Conservation (phyloP, 1,140 invertebrate genomes). For the Philaenus spumarius region DNA sequence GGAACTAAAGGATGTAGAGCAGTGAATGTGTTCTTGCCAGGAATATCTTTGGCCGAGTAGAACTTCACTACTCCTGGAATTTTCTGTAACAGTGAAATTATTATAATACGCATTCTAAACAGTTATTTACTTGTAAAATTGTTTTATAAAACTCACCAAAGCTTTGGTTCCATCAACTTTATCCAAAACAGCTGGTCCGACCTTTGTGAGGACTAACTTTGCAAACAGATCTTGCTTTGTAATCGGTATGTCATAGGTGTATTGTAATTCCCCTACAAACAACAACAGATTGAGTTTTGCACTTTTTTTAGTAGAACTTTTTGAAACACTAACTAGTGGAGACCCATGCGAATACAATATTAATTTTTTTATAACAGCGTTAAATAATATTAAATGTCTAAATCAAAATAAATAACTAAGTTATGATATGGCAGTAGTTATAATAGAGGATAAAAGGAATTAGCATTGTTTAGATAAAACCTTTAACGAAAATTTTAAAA, state of each 20-base stretch:
- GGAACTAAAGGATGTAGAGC: conserved; percentile 33
- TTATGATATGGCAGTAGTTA: too few relatives aligned
- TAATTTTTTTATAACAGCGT: too few relatives aligned
- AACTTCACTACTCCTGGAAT: conserved; percentile 63
- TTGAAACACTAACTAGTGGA: too few relatives aligned
- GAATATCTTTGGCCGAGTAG: conserved; percentile 64
- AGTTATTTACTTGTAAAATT: neutral
- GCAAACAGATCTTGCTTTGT: conserved; percentile 51
- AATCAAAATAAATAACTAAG: too few relatives aligned
- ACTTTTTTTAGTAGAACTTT: too few relatives aligned
- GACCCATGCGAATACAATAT: too few relatives aligned
- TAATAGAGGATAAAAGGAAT: too few relatives aligned
- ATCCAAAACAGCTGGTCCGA: conserved; percentile 19
- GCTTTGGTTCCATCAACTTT: conserved; percentile 49
- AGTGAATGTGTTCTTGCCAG: conserved; percentile 55
- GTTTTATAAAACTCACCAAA: conserved; percentile 44
- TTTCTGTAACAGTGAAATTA: conserved; percentile 41
- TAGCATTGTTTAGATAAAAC: too few relatives aligned
- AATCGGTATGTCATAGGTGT: conserved; percentile 54
- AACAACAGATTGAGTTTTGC: neutral
- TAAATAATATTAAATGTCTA: too few relatives aligned
- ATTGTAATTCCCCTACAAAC: conserved; percentile 55
- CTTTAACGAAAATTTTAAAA: too few relatives aligned
- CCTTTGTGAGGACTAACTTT: conserved; percentile 51
- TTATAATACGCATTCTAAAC: too few relatives aligned